These are phyloP conservation scores for Idaea aversata DNA, from an alignment of 2,888 invertebrate species.

Conservation along the genomic window DNA sequence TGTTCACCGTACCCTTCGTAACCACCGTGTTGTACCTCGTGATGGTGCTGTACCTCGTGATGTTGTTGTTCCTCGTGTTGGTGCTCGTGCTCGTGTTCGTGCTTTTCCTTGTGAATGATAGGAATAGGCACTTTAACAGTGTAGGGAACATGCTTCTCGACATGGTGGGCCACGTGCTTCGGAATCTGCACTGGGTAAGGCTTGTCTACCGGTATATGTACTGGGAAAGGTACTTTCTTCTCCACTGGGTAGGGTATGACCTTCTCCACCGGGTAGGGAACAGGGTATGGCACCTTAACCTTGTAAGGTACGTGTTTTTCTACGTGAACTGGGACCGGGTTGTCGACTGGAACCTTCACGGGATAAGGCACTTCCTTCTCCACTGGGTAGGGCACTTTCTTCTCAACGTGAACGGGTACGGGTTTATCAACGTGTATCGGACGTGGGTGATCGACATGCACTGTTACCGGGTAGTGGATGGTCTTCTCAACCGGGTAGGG, in stretches of 20 bases:
- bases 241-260: constrained; percentile 84
- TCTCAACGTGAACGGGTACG: constrained; percentile 85
- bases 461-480: constrained; percentile 85
- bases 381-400: constrained; percentile 87
- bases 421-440: constrained; percentile 85
- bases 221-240: constrained; percentile 83
- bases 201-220: constrained; percentile 81
- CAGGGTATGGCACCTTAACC: constrained; percentile 87
- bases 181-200: constrained; percentile 83
- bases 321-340: constrained; percentile 87
- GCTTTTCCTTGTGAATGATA: constrained; percentile 75
- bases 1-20: constrained; percentile 47
- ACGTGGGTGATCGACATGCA: constrained; percentile 84
- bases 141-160: constrained; percentile 85
- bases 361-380: constrained; percentile 86
- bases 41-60: constrained; percentile 39
- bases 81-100: constrained; percentile 17
- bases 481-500: constrained; percentile 88
- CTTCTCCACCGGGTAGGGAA: constrained; percentile 85
- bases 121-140: constrained; percentile 85
- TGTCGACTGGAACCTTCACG: constrained; percentile 84
- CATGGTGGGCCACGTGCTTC: constrained; percentile 84
- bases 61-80: constrained; percentile 48
- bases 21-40: constrained; percentile 43
- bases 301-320: constrained; percentile 88